These are phyloP conservation scores for Andrena chrysosceles DNA, from an alignment of 2,888 invertebrate species.

Conservation along the genomic window DNA sequence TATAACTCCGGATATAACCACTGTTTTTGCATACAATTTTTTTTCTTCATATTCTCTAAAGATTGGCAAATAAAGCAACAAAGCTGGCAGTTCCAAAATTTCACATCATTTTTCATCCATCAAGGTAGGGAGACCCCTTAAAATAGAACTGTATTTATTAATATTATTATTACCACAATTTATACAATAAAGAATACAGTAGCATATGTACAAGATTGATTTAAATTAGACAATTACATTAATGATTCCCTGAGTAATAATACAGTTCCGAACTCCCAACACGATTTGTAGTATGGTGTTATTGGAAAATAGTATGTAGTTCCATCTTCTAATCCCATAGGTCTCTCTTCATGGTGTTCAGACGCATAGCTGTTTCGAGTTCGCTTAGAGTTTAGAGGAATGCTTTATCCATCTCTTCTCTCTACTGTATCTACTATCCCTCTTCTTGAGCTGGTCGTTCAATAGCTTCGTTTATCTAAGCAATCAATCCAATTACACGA, in stretches of 20 bases:
- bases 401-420: conserved; percentile 66
- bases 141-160: too few relatives aligned
- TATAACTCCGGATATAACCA: too few relatives aligned
- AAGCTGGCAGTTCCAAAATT: too few relatives aligned
- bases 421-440: conserved; percentile 35
- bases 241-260: neutral
- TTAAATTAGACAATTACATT: neutral
- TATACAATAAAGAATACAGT: too few relatives aligned
- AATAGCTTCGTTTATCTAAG: conserved; percentile 64
- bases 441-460: conserved; percentile 23
- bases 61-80: too few relatives aligned
- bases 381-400: conserved; percentile 44
- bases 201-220: too few relatives aligned
- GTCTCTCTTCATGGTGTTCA: conserved; percentile 23
- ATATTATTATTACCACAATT: too few relatives aligned
- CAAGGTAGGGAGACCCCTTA: too few relatives aligned
- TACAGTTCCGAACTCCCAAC: neutral
- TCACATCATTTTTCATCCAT: too few relatives aligned
- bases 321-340: conserved; percentile 14
- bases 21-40: too few relatives aligned
- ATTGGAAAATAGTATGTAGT: conserved; percentile 59
- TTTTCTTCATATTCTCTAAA: too few relatives aligned
- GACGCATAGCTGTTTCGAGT: conserved; percentile 45
- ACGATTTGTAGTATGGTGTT: conserved; percentile 30
- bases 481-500: conserved; percentile 67